Percentiles rank a stretch among this genome's conserved stretches.
These are phyloP conservation scores for Zoanthus sansibaricus DNA, from an alignment of 92 coral and sea anemone species.

Conservation along the genomic window DNA sequence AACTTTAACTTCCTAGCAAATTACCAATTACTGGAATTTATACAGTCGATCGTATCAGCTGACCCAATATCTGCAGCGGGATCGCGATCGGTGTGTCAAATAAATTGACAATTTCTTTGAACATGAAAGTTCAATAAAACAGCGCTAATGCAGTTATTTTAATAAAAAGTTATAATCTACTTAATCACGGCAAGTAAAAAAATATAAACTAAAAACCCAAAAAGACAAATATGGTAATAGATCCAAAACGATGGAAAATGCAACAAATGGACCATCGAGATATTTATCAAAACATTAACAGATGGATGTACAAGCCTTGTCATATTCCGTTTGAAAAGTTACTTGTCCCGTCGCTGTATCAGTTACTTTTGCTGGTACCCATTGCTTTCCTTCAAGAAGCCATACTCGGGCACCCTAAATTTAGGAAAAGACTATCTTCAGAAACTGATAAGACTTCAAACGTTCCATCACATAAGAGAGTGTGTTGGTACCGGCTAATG, in stretches of 20 bases:
- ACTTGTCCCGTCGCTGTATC: conserved; percentile 84
- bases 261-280: conserved; percentile 11
- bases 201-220: background rate
- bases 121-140: background rate
- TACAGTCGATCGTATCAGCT: conserved; percentile 25
- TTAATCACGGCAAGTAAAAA: background rate
- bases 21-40: background rate
- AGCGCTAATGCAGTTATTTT: background rate
- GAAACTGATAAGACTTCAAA: background rate
- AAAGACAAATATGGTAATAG: background rate
- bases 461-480: conserved; percentile 42
- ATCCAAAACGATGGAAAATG: background rate
- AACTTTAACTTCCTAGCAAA: background rate
- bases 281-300: background rate
- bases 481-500: conserved; percentile 33
- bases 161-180: background rate
- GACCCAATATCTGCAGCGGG: background rate
- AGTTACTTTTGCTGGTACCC: conserved; percentile 93
- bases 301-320: conserved; percentile 70
- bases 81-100: background rate
- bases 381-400: conserved; percentile 95
- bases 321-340: conserved; percentile 92
- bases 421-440: conserved; percentile 11
- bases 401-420: conserved; percentile 95
- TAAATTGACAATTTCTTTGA: background rate